phyloP scores from a whole-genome alignment of 1,140 invertebrate genomes.

The Agrilus planipennis region DNA sequence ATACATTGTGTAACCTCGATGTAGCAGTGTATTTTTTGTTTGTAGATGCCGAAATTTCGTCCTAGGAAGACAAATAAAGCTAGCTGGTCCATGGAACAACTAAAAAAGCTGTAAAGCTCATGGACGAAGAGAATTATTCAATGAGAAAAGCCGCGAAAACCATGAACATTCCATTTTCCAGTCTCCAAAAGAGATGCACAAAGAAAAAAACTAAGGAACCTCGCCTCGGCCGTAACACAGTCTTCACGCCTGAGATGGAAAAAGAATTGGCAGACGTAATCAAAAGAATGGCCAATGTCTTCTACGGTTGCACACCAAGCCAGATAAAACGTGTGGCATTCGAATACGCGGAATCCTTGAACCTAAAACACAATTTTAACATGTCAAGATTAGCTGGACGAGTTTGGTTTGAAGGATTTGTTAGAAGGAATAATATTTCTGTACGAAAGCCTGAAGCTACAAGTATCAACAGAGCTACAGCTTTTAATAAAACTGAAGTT shows the following conservation, averaged over 20 bases:
- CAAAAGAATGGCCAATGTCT: no score
- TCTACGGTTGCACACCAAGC: neutral
- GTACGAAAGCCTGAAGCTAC: neutral
- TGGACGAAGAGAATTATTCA: neutral
- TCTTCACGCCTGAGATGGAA: neutral
- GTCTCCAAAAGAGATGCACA: neutral
- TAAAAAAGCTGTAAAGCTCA: constrained; percentile 1
- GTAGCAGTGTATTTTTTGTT: constrained; percentile 5
- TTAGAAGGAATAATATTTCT: neutral
- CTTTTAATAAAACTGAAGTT: constrained; percentile 7
- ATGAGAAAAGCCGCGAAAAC: constrained; percentile 4
- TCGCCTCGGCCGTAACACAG: constrained; percentile 3
- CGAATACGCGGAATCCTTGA: neutral
- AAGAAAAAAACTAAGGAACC: neutral
- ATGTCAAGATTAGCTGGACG: neutral
- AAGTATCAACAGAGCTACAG: constrained; percentile 1
- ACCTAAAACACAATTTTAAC: neutral
- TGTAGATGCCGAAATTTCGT: constrained; percentile 3
- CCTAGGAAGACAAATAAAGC: neutral
- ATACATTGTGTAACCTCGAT: no score
- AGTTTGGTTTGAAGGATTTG: neutral
- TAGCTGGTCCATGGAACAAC: neutral
- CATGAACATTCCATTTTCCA: neutral
- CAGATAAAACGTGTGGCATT: neutral
- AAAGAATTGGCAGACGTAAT: neutral